Conservation (phyloP, 2,888 invertebrate species). For the Halictus quadricinctus region DNA sequence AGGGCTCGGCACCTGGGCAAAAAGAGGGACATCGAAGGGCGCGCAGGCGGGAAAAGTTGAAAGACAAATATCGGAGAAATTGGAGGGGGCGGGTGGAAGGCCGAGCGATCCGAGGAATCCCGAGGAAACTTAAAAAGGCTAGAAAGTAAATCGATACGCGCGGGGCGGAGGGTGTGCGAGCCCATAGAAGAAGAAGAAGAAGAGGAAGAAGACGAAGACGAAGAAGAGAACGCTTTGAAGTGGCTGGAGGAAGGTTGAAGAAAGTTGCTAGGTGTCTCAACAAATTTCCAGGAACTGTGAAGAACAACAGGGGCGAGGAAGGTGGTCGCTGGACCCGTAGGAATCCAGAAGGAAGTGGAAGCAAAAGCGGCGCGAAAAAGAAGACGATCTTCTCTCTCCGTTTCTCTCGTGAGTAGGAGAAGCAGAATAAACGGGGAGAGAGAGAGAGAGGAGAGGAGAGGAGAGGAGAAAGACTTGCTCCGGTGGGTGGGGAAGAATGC, state of each 20-base stretch:
- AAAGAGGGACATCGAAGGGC: neutral
- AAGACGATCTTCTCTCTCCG: conserved; percentile 19
- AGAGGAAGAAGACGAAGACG: neutral
- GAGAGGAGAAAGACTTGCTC: neutral
- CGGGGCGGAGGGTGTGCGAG: neutral
- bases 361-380: conserved; percentile 21
- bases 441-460: neutral
- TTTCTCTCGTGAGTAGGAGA: neutral
- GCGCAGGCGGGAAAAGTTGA: conserved; percentile 7
- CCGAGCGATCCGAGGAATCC: conserved; percentile 24
- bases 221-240: conserved; percentile 15
- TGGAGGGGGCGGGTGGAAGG: conserved; percentile 17
- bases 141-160: conserved; percentile 33
- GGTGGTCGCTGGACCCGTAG: conserved; percentile 19
- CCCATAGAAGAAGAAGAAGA: neutral
- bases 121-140: conserved; percentile 29
- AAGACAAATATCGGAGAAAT: conserved; percentile 45
- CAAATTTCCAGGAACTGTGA: conserved; percentile 36
- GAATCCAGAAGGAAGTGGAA: conserved; percentile 42
- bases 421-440: neutral
- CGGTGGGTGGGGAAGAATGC: conserved; percentile 37
- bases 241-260: neutral
- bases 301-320: conserved; percentile 21
- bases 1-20: neutral
- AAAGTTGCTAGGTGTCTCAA: conserved; percentile 37